These are phyloP conservation scores for Papilio gigon DNA, from an alignment of 2,888 invertebrate species.

Conservation along the genomic window DNA sequence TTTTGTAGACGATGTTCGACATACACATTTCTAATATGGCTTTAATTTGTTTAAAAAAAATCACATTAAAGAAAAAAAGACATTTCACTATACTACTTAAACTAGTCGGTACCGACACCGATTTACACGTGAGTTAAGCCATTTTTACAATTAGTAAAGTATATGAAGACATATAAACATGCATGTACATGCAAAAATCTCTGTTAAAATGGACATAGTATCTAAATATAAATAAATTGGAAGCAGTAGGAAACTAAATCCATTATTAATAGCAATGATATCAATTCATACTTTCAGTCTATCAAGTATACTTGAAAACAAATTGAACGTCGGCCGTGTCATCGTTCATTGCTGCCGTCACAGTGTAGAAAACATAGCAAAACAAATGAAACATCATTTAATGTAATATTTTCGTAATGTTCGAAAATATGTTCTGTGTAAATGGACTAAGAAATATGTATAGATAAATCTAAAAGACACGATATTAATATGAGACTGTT, in stretches of 20 bases:
- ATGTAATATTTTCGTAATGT: constrained; percentile 1
- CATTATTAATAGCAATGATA: constrained; percentile 12
- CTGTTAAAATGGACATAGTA: too few relatives aligned
- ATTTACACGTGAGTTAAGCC: too few relatives aligned
- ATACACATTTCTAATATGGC: too few relatives aligned
- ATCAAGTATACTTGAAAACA: constrained; percentile 23
- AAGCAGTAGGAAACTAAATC: neutral
- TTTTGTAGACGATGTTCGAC: too few relatives aligned
- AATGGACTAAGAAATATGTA: neutral
- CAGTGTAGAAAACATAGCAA: neutral
- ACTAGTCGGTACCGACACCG: too few relatives aligned
- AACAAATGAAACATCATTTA: neutral
- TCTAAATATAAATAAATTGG: neutral
- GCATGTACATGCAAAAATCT: too few relatives aligned
- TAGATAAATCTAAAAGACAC: neutral
- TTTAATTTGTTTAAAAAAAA: too few relatives aligned
- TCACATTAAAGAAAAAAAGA: too few relatives aligned
- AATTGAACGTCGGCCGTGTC: constrained; percentile 7
- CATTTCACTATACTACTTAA: too few relatives aligned
- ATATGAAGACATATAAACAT: too few relatives aligned
- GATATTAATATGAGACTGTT: neutral
- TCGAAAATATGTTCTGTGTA: constrained; percentile 1
- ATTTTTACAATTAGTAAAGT: too few relatives aligned
- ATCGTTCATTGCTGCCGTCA: constrained; percentile 6
- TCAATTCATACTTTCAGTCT: constrained; percentile 14